A percentile compares a stretch with the other conserved stretches of the same genome.
Conservation (phyloP, 2,888 invertebrate species). For the Macaria liturata region DNA sequence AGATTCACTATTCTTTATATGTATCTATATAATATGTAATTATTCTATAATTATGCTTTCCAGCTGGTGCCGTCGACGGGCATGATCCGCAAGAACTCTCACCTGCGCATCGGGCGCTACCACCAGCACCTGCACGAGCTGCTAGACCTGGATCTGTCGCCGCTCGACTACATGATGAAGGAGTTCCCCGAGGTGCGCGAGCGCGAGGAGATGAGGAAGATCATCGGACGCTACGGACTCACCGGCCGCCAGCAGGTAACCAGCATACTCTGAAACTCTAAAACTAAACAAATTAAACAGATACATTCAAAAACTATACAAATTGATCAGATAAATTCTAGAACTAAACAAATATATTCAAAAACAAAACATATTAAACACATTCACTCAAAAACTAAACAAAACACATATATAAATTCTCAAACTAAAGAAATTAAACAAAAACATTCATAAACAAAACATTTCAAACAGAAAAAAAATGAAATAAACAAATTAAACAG, state of each 20-base stretch:
- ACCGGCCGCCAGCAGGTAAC: conserved; percentile 96
- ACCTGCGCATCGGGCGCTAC: conserved; percentile 98
- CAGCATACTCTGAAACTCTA: not conserved
- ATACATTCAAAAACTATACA: too few species aligned
- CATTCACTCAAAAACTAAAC: too few species aligned
- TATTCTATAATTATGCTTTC: not conserved
- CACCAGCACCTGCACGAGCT: conserved; percentile 99
- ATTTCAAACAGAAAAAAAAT: too few species aligned
- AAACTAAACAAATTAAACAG: too few species aligned
- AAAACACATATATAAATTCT: too few species aligned
- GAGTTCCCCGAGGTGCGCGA: conserved; percentile 98
- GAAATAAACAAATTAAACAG: too few species aligned
- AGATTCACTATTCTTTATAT: not conserved
- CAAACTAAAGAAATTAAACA: too few species aligned
- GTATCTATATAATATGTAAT: too few species aligned
- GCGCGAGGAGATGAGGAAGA: conserved; percentile 99
- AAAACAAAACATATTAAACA: too few species aligned
- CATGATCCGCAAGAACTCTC: conserved; percentile 99
- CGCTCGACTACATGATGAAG: conserved; percentile 99
- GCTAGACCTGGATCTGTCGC: conserved; percentile 96
- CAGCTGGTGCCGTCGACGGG: conserved; percentile 96
- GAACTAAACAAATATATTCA: too few species aligned
- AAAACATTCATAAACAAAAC: too few species aligned
- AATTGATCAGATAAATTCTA: too few species aligned
- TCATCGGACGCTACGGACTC: conserved; percentile 98